phyloP scores from a whole-genome alignment of 2,113 vertebrate genomes.

The Neoarius graeffei region DNA sequence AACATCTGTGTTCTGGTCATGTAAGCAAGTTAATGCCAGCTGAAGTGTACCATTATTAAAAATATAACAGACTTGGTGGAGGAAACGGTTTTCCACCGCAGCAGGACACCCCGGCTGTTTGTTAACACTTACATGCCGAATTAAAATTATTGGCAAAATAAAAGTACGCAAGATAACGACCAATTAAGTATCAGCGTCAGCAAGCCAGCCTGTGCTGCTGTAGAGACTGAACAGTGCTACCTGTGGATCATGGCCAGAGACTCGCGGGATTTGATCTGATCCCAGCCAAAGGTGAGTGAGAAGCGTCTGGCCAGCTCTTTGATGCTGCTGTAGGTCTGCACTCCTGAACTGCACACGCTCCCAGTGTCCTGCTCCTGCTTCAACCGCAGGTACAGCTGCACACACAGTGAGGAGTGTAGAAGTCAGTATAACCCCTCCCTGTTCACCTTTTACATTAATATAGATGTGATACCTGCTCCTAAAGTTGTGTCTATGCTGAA shows the following conservation, averaged over 20 bases:
- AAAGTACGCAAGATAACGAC: too few species aligned
- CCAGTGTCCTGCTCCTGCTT: conserved; percentile 73
- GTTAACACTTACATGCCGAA: neutral
- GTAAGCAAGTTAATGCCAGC: neutral
- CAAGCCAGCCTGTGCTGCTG: neutral
- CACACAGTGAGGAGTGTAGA: neutral
- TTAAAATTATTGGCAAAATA: neutral
- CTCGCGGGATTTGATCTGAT: conserved; percentile 85
- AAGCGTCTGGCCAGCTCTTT: conserved; percentile 89
- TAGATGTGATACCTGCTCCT: neutral
- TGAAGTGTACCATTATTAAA: neutral
- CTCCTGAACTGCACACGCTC: conserved; percentile 62
- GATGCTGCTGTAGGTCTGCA: conserved; percentile 83
- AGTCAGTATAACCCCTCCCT: neutral
- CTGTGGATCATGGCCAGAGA: conserved; percentile 89
- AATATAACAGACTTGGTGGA: too few species aligned
- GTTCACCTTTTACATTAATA: neutral
- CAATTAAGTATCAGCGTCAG: neutral
- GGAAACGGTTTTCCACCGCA: neutral
- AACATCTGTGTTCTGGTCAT: neutral
- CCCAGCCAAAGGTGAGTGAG: conserved; percentile 85
- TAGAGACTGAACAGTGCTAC: conserved; percentile 60
- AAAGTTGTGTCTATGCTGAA: neutral
- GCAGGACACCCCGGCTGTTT: neutral
- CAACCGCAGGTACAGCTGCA: conserved; percentile 79